Evolutionary conservation across 2,888 invertebrate species (phyloP).

Genomic region (Drosophila pseudotakahashii): DNA sequence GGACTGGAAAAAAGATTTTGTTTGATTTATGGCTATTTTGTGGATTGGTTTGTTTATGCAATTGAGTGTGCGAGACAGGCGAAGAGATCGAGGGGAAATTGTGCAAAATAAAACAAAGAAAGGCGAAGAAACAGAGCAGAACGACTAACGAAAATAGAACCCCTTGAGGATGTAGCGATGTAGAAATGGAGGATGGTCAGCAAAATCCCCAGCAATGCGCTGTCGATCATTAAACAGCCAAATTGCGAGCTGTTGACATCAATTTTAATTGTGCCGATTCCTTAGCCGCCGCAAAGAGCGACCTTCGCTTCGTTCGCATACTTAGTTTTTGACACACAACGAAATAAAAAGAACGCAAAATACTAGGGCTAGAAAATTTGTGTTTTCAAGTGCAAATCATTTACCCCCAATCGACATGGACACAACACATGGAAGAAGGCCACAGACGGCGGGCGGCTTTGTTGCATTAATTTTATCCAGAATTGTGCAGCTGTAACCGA

Average conservation of each 20-base stretch:
- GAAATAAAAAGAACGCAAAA: conserved; percentile 24
- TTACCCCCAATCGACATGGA: conserved; percentile 49
- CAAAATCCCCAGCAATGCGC: conserved; percentile 24
- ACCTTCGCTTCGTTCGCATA: conserved; percentile 21
- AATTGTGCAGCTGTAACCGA: conserved; percentile 76
- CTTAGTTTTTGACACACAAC: conserved; percentile 37
- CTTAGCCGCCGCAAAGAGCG: conserved; percentile 12
- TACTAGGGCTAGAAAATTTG: conserved; percentile 29
- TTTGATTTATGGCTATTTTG: conserved; percentile 68
- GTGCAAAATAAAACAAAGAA: conserved; percentile 41
- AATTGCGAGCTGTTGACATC: conserved; percentile 74
- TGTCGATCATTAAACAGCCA: conserved; percentile 54
- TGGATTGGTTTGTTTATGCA: conserved; percentile 73
- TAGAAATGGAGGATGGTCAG: conserved; percentile 4
- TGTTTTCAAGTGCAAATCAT: conserved; percentile 58
- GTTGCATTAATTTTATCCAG: conserved; percentile 76
- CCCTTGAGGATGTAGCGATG: conserved; percentile 11
- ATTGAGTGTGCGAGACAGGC: conserved; percentile 44
- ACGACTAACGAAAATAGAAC: conserved; percentile 25
- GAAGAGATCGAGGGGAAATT: conserved; percentile 9
- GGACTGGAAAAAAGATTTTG: conserved; percentile 50
- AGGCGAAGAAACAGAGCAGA: conserved; percentile 11
- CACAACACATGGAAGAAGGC: conserved; percentile 19
- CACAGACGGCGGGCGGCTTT: conserved; percentile 19
- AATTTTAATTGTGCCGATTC: conserved; percentile 70